Evolutionary conservation across 1,140 invertebrate genomes (phyloP).

Genomic region (Scaptomyza hsui): DNA sequence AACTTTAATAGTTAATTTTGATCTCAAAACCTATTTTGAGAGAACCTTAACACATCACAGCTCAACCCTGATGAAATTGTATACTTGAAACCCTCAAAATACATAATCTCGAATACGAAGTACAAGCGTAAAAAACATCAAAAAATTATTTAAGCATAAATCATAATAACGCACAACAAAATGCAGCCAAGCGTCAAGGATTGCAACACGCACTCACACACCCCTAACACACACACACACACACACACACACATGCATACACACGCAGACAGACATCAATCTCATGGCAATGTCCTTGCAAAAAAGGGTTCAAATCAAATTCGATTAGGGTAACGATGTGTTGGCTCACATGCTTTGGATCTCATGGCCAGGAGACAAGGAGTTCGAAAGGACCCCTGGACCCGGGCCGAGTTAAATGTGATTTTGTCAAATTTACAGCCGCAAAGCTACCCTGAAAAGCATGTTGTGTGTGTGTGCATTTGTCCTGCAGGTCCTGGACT

Average conservation of each 20-base stretch:
- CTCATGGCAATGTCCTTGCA: conserved; percentile 25
- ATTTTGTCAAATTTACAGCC: conserved; percentile 62
- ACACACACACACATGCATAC: not conserved
- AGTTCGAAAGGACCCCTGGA: not conserved
- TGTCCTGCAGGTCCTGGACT: conserved; percentile 21
- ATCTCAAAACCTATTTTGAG: no score
- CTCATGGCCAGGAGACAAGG: conserved; percentile 7
- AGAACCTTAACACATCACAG: not conserved
- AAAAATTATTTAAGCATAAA: conserved; percentile 53
- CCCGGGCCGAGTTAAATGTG: conserved; percentile 51
- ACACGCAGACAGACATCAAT: conserved; percentile 35
- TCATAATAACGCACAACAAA: conserved; percentile 35
- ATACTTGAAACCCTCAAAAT: not conserved
- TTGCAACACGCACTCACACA: conserved; percentile 28
- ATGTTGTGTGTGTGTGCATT: conserved; percentile 3
- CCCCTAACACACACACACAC: conserved; percentile 18
- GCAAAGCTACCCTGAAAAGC: conserved; percentile 5
- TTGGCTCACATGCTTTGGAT: conserved; percentile 30
- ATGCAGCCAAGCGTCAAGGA: conserved; percentile 45
- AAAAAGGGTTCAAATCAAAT: conserved; percentile 78
- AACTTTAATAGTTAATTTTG: no score
- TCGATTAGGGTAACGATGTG: conserved; percentile 69
- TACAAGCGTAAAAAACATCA: conserved; percentile 19
- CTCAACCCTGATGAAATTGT: conserved; percentile 8
- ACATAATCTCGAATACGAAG: conserved; percentile 7